Evolutionary conservation across 2,113 vertebrate genomes (phyloP).

Genomic region (Loxodonta africana): DNA sequence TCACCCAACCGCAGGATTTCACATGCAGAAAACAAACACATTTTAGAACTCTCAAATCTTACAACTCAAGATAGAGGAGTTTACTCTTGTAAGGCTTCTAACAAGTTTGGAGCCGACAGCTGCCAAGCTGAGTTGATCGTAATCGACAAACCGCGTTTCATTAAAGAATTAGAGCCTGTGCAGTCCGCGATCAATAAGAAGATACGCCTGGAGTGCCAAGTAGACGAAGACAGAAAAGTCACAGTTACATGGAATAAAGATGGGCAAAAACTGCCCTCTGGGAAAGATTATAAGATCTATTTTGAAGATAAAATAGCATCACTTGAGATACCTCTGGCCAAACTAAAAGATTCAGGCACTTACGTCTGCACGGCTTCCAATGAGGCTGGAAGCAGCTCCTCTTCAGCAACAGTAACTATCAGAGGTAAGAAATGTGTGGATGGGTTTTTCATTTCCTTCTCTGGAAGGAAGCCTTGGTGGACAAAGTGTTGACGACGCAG

Average conservation of each 20-base stretch:
- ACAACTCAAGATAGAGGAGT: conserved; percentile 91
- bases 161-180: conserved; percentile 92
- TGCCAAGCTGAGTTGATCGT: conserved; percentile 94
- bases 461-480: neutral
- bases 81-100: conserved; percentile 98
- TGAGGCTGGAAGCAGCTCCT: conserved; percentile 95
- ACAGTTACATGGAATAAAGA: conserved; percentile 95
- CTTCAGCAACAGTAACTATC: conserved; percentile 92
- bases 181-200: conserved; percentile 94
- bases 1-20: conserved; percentile 91
- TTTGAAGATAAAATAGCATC: conserved; percentile 98
- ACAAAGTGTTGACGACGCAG: neutral
- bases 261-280: conserved; percentile 95
- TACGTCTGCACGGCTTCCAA: conserved; percentile 96
- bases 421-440: conserved; percentile 94
- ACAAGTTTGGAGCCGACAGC: conserved; percentile 95
- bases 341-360: conserved; percentile 96
- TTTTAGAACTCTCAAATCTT: conserved; percentile 94
- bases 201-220: conserved; percentile 95
- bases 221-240: conserved; percentile 98
- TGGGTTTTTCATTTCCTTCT: neutral
- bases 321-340: conserved; percentile 97
- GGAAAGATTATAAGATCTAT: conserved; percentile 95
- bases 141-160: conserved; percentile 95
- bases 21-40: conserved; percentile 93